A percentile compares a stretch with the other conserved stretches of the same genome.
phyloP scores from a whole-genome alignment of 2,888 invertebrate species.

The Rhopalosiphum nymphaeae region DNA sequence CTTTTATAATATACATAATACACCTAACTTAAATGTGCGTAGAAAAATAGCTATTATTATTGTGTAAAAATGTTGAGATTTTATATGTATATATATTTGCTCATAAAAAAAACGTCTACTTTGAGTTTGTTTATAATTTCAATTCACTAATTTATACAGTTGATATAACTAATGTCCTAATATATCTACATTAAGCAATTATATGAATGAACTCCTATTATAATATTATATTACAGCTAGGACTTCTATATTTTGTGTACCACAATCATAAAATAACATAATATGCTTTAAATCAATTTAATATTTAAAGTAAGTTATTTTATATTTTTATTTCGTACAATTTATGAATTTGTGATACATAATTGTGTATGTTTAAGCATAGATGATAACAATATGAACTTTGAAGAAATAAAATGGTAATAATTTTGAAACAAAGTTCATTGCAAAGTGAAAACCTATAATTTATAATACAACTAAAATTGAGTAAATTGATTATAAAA shows the following conservation, averaged over 20 bases:
- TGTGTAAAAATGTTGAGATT: not conserved
- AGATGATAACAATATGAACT: not conserved
- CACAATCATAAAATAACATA: not conserved
- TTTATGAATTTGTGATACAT: not conserved
- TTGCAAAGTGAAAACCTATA: not conserved
- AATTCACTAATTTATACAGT: not conserved
- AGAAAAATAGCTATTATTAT: not conserved
- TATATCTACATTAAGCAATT: not conserved
- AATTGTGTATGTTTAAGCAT: not conserved
- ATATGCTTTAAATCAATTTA: not conserved
- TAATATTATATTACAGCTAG: not conserved
- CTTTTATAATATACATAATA: not conserved
- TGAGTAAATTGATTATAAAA: not conserved
- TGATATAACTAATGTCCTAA: not conserved
- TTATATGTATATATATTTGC: not conserved
- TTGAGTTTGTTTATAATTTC: not conserved
- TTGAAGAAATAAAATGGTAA: conserved; percentile 5
- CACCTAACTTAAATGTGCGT: not conserved
- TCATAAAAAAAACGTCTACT: not conserved
- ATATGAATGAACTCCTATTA: conserved; percentile 1
- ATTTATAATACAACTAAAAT: not conserved
- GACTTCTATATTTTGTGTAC: not conserved
- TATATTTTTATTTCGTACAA: not conserved
- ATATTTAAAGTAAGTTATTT: not conserved
- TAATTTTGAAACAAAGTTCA: not conserved